phyloP scores from a whole-genome alignment of 2,888 invertebrate genomes.

The Ariolimax columbianus region DNA sequence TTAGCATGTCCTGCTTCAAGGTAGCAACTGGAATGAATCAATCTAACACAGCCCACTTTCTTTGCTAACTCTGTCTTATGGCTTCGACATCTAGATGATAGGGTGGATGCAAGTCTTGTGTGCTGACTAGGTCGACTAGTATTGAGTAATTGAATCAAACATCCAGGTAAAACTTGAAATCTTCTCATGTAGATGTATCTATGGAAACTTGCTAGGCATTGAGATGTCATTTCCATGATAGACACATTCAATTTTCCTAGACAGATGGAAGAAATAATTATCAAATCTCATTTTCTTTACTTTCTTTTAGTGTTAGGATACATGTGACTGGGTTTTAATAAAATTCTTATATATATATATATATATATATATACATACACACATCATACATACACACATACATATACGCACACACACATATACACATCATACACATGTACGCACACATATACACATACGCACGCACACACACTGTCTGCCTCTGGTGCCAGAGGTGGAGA shows the following conservation, averaged over 20 bases:
- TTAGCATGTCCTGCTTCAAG: constrained; percentile 86
- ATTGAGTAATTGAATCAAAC: background rate
- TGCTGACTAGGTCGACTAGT: no score
- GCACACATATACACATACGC: no score
- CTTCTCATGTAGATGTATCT: background rate
- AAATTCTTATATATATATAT: no score
- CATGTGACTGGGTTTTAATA: no score
- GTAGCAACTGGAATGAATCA: constrained; percentile 17
- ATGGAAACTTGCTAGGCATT: constrained; percentile 6
- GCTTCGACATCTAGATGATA: background rate
- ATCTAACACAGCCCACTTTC: background rate
- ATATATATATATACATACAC: no score
- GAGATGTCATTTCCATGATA: background rate
- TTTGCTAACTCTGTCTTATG: background rate
- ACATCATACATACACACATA: no score
- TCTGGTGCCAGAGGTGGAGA: no score
- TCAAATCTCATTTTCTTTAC: no score
- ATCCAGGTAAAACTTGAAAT: background rate
- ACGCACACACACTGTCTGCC: no score
- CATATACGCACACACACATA: no score
- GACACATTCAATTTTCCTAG: background rate
- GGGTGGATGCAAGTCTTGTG: background rate
- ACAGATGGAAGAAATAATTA: background rate
- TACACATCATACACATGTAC: no score
- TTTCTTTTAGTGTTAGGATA: no score